Conservation (phyloP, 2,113 vertebrate genomes). For the Notechis scutatus region DNA sequence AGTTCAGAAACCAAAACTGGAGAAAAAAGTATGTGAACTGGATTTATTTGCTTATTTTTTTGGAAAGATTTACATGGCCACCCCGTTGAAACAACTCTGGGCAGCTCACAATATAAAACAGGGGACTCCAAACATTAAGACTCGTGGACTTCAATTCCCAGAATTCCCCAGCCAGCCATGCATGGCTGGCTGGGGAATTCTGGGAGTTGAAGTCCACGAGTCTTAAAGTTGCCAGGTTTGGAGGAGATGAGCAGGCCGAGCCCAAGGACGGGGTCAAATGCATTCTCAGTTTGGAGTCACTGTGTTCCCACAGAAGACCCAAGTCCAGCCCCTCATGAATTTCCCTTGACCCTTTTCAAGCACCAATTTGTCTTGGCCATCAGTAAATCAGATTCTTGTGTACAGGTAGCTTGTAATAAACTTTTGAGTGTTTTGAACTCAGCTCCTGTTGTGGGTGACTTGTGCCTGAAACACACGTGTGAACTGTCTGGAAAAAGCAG, state of each 20-base stretch:
- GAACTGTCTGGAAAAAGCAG: not conserved
- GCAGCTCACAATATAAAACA: not conserved
- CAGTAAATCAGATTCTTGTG: not conserved
- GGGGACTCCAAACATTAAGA: not conserved
- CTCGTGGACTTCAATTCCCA: not conserved
- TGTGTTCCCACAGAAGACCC: not conserved
- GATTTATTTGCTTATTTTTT: not conserved
- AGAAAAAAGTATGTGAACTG: not conserved
- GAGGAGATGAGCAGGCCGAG: not conserved
- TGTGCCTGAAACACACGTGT: not conserved
- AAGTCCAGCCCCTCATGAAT: not conserved
- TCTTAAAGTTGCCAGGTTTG: not conserved
- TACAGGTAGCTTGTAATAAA: not conserved
- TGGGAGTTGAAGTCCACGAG: not conserved
- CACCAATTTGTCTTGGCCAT: not conserved
- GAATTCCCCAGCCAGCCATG: not conserved
- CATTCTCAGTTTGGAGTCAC: no score
- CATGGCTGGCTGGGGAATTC: no score
- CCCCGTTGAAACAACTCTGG: not conserved
- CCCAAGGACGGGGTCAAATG: no score
- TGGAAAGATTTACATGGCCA: not conserved
- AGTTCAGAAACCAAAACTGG: not conserved
- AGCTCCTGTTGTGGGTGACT: not conserved
- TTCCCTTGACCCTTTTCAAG: not conserved
- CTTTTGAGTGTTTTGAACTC: not conserved